Conservation (phyloP, 2,888 invertebrate genomes). For the Meganola albula region DNA sequence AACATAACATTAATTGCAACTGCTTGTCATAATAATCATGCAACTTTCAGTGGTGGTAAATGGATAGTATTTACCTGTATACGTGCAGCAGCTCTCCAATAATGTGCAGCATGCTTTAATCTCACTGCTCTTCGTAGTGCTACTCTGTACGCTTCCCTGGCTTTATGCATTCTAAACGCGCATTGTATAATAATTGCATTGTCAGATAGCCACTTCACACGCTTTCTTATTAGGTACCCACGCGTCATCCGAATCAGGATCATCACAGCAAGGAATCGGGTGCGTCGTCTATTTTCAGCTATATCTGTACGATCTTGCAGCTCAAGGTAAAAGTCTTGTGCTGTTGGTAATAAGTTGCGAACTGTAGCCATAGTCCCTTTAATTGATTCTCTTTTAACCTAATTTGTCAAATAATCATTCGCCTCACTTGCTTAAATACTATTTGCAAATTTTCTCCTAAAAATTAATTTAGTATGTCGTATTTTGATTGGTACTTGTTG, state of each 20-base stretch:
- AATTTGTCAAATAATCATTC: no score
- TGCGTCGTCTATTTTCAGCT: conserved; percentile 43
- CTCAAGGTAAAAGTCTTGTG: conserved; percentile 42
- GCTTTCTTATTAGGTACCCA: conserved; percentile 55
- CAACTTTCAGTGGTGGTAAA: no score
- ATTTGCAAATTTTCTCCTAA: no score
- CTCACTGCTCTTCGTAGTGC: conserved; percentile 54
- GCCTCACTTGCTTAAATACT: no score
- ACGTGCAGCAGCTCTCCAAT: conserved; percentile 47
- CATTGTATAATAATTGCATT: conserved; percentile 62
- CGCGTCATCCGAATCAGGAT: conserved; percentile 52
- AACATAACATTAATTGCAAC: no score
- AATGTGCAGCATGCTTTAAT: conserved; percentile 51
- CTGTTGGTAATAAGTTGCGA: conserved; percentile 36
- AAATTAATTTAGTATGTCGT: no score
- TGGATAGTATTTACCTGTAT: no score
- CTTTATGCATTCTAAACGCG: conserved; percentile 52
- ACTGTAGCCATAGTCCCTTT: conserved; percentile 71
- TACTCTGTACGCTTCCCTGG: conserved; percentile 45
- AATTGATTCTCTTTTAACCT: no score
- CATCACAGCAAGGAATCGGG: conserved; percentile 48
- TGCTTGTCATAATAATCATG: no score
- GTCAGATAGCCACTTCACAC: conserved; percentile 52
- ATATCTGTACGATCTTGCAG: conserved; percentile 45
- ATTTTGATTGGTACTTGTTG: no score